These are phyloP conservation scores for Amphibalanus amphitrite DNA, from an alignment of 1,140 invertebrate species.

Conservation along the genomic window DNA sequence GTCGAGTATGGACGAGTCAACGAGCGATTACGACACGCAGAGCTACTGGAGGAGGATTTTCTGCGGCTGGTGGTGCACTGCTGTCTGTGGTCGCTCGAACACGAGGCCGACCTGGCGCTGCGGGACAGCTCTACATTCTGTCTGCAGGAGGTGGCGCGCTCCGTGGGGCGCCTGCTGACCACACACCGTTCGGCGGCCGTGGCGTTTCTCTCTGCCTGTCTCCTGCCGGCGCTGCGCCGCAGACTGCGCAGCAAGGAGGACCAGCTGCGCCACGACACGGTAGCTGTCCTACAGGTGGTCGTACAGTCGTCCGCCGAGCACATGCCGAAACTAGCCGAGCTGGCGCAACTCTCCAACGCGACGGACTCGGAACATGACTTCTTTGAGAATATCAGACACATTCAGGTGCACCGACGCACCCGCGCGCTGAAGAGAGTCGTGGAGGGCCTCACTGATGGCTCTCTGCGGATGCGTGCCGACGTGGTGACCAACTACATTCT, in stretches of 20 bases:
- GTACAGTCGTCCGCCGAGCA: not conserved
- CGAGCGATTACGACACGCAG: not conserved
- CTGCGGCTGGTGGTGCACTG: not conserved
- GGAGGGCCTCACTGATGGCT: not conserved
- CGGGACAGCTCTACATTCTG: not conserved
- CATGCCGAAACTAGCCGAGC: not conserved
- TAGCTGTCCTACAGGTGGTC: not conserved
- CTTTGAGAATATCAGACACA: slow-evolving; percentile 34
- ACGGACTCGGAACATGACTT: slow-evolving; percentile 32
- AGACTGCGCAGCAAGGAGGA: not conserved
- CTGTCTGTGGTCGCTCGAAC: not conserved
- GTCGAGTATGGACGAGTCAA: not conserved
- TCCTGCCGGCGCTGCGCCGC: not conserved
- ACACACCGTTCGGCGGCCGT: not conserved
- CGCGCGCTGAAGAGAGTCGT: slow-evolving; percentile 23
- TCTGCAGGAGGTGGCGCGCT: not conserved
- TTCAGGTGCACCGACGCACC: slow-evolving; percentile 24
- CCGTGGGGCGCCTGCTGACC: not conserved
- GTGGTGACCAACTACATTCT: slow-evolving; percentile 29
- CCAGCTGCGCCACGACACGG: not conserved
- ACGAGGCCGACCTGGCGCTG: slow-evolving; percentile 2
- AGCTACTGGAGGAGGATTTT: not conserved
- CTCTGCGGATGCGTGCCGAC: slow-evolving; percentile 10
- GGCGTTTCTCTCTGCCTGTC: not conserved
- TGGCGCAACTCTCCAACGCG: not conserved